Base-by-base conservation (phyloP, 2,888 invertebrate genomes). In the Folsomia manolachei region DNA sequence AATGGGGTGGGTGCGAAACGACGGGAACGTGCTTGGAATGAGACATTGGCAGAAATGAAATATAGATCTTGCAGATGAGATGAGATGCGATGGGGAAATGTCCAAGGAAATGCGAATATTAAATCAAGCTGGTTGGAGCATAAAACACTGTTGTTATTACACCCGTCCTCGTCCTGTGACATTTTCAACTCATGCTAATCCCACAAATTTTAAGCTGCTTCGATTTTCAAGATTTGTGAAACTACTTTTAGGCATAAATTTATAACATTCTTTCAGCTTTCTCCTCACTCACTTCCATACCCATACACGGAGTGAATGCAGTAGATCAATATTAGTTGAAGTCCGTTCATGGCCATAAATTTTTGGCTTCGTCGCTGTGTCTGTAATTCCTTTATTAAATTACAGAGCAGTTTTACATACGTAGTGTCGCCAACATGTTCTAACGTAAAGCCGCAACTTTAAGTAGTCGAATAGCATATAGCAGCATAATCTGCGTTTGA, bases 341-440 rank as follows among this genome's bases (percentile, higher is more conserved):
- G n/a, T n/a, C n/a, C n/a, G n/a, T n/a, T n/a, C n/a, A n/a, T 51
- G 51, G 51, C 18, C 56, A 56, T 56, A 56, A 56, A 56, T 56
- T 56, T n/a, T n/a, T 56, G 19, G 4, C 56, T 56, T 56, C 4
- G 56, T 56, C 9, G 51, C 9, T 21, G 7, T 19, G 21, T 7
- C 56, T 56, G 21, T 56, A 56, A 56, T 56, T 56, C 56, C 56
- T 19, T 56, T 56, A 56, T 56, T 56, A 56, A 56, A 56, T 56
- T 56, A 56, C 56, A 56, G 11, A 39, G 19, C 56, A 18, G 4
- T 21, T 21, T 7, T 56, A 56, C 18, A 19, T 56, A 56, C 56
- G 19, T 19, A n/a, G n/a, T n/a, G n/a, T n/a, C n/a, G n/a, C n/a
- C n/a, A n/a, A n/a, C n/a, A n/a, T n/a, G n/a, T n/a, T n/a, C n/a